Percentiles rank a stretch among this genome's conserved stretches.
Evolutionary conservation across 64 coral and sea anemone species (phyloP).

Genomic region (Stylophora pistillata): DNA sequence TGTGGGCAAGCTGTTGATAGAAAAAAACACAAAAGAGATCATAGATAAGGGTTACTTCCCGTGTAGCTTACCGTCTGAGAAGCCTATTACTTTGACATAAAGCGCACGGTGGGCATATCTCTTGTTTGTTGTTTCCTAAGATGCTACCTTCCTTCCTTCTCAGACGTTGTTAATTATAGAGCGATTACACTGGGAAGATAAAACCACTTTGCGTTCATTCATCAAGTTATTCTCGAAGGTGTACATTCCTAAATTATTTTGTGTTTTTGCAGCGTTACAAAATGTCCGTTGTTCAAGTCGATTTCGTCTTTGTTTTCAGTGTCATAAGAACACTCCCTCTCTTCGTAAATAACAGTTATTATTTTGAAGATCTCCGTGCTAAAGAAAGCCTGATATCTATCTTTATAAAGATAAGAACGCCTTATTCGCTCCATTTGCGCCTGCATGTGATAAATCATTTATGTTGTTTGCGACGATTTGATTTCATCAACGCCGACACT

Average conservation of each 20-base stretch:
- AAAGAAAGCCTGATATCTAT: not conserved
- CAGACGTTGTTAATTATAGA: slow-evolving; percentile 20
- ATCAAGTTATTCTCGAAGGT: not conserved
- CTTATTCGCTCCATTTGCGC: not conserved
- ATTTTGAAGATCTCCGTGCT: not conserved
- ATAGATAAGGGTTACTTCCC: not conserved
- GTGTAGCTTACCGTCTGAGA: not conserved
- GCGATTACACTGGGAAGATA: not conserved
- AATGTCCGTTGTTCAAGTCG: not conserved
- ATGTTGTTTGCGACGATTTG: not conserved
- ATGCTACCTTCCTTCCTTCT: not conserved
- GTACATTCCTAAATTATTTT: not conserved
- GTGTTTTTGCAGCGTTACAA: not conserved
- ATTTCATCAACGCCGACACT: not conserved
- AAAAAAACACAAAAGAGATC: not conserved
- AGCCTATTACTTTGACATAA: not conserved
- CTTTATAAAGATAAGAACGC: not conserved
- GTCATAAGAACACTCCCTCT: not conserved
- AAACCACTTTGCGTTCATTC: not conserved
- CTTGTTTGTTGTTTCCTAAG: not conserved
- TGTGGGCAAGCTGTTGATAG: not conserved
- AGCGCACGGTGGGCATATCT: not conserved
- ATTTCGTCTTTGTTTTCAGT: not conserved
- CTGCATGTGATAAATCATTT: not conserved
- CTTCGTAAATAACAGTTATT: not conserved